Evolutionary conservation across 2,113 vertebrate species (phyloP).

Genomic region (Pungitius pungitius): DNA sequence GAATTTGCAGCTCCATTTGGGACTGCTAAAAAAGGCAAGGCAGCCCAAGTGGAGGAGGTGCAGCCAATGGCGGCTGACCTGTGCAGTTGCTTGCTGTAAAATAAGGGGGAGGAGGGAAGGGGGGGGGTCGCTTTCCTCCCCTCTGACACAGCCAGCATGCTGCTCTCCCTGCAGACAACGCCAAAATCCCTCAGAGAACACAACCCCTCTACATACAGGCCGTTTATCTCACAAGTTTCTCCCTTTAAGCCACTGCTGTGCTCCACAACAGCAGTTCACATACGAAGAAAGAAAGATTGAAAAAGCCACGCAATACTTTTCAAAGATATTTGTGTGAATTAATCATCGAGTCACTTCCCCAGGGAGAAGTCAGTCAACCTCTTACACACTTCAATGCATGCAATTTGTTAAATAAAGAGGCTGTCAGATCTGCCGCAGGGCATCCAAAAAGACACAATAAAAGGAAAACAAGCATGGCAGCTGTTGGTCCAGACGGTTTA

Average conservation of each 20-base stretch:
- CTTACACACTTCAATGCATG: not conserved
- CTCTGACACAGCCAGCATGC: constrained; percentile 52
- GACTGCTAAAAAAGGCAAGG: constrained; percentile 93
- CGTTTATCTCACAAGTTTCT: constrained; percentile 29
- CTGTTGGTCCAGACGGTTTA: constrained; percentile 5
- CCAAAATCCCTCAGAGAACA: not conserved
- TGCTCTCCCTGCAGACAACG: constrained; percentile 29
- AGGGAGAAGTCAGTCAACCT: not conserved
- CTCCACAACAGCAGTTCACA: not conserved
- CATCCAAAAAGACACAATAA: not conserved
- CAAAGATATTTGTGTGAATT: not conserved
- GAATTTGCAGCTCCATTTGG: constrained; percentile 88
- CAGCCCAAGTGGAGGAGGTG: constrained; percentile 88
- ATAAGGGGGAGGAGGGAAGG: constrained; percentile 53
- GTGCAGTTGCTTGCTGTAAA: constrained; percentile 80
- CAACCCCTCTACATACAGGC: constrained; percentile 4
- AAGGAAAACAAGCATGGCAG: constrained; percentile 29
- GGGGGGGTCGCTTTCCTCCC: constrained; percentile 60
- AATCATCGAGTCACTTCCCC: not conserved
- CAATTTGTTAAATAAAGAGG: constrained; percentile 6
- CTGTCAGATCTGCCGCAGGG: not conserved
- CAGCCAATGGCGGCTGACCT: constrained; percentile 85
- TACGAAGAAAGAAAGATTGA: not conserved
- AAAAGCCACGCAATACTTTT: not conserved
- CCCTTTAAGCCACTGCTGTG: not conserved